phyloP scores from a whole-genome alignment of 1,140 invertebrate genomes.

The Camponotus pennsylvanicus region DNA sequence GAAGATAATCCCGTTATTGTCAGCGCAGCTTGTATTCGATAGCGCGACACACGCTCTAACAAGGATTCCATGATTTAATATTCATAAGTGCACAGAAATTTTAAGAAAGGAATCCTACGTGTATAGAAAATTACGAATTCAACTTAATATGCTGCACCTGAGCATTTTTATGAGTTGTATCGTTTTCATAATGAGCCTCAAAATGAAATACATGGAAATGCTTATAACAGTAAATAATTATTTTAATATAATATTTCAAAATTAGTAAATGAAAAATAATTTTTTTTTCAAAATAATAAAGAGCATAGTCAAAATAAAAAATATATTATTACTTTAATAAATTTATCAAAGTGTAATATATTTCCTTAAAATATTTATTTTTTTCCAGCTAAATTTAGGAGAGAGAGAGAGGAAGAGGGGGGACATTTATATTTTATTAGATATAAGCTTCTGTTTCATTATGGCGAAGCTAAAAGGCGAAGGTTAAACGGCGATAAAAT shows the following conservation, averaged over 20 bases:
- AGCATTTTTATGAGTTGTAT: background rate
- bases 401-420: no score
- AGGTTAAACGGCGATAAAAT: slow-evolving; percentile 53
- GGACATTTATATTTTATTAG: slow-evolving; percentile 31
- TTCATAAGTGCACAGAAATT: background rate
- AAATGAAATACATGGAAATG: background rate
- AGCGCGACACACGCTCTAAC: background rate
- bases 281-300: background rate
- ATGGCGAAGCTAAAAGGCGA: background rate
- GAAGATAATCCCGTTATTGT: slow-evolving; percentile 42
- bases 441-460: slow-evolving; percentile 13
- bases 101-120: background rate
- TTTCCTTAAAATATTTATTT: background rate
- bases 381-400: background rate
- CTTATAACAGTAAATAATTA: background rate
- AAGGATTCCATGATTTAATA: background rate
- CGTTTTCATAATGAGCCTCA: background rate
- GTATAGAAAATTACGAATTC: slow-evolving; percentile 20
- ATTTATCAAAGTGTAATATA: no score
- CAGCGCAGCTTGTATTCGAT: slow-evolving; percentile 18
- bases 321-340: background rate
- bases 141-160: background rate
- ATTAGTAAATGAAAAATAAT: background rate
- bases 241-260: background rate
- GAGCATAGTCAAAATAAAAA: background rate